phyloP scores from a whole-genome alignment of 2,888 invertebrate species.

The Hirtodrosophila alboralis region DNA sequence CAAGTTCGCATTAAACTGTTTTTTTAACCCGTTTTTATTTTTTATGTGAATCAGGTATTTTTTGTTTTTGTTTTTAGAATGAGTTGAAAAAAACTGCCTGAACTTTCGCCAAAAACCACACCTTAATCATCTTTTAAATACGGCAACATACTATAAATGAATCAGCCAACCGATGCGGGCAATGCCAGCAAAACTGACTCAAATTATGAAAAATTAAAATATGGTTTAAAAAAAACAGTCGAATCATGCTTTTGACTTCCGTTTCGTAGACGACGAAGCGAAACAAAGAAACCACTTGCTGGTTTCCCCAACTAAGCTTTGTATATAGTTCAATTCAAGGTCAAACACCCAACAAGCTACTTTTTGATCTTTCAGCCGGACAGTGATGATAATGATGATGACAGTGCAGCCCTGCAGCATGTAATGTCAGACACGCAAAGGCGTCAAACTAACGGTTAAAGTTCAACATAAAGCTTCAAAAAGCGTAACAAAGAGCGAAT shows the following conservation, averaged over 20 bases:
- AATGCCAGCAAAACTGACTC: constrained; percentile 29
- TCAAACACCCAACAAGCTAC: constrained; percentile 51
- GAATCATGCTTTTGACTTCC: constrained; percentile 44
- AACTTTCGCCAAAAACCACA: constrained; percentile 39
- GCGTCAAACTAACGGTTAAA: constrained; percentile 47
- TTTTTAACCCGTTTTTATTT: constrained; percentile 13
- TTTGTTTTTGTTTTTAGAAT: constrained; percentile 22
- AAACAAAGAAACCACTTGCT: constrained; percentile 24
- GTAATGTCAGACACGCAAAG: constrained; percentile 10
- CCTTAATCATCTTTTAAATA: constrained; percentile 24
- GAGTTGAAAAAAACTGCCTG: constrained; percentile 7
- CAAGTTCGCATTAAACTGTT: constrained; percentile 15
- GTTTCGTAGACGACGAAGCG: constrained; percentile 18
- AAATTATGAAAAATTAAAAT: constrained; percentile 8
- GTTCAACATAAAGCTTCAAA: constrained; percentile 35
- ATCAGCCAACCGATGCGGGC: constrained; percentile 23
- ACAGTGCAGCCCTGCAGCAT: constrained; percentile 16
- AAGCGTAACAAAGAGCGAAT: constrained; percentile 24
- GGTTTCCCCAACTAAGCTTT: constrained; percentile 1
- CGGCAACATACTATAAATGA: constrained; percentile 16
- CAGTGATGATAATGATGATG: constrained; percentile 23
- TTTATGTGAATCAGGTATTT: constrained; percentile 20
- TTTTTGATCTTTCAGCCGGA: constrained; percentile 36
- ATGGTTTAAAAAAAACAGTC: constrained; percentile 12
- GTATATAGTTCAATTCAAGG: constrained; percentile 53